Base-by-base conservation (phyloP, 2,113 vertebrate genomes). In the Atrichornis clamosus region DNA sequence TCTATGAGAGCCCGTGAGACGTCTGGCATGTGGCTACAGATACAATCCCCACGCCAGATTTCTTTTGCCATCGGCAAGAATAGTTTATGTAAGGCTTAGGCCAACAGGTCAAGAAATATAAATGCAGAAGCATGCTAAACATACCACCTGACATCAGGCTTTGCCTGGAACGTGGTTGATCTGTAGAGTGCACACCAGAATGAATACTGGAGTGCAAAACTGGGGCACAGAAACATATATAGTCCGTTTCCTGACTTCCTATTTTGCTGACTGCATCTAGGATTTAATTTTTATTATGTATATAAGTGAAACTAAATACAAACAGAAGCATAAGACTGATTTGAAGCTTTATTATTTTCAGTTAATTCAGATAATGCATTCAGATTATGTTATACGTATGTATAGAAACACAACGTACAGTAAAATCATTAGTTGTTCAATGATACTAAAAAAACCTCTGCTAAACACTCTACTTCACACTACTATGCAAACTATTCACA, bases 71-170 rank as follows among this genome's bases (percentile, higher is more conserved):
- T 44, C 39, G 95, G 97, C 97, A 95, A 88, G 91, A 96, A 97
- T 97, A 96, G 95, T 92, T 96, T 97, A 95, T 97, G 94, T 86
- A 83, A 95, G 70, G 62, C 83, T 94, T 87, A 93, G 97, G 97
- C 87, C 90, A 95, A 41, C 59, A 84, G 96, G 95, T 96, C 95
- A 95, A 84, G 91, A 84, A 92, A 90, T 97, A 89, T 92, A 95
- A 97, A 95, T 97, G 94, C 93, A 96, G 70, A 93, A 84, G 83
- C 67, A 86, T 96, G 94, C 94, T 97, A 93, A 95, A 95, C 74
- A 81, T 53, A 85, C 59, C 79, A 85, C 60, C 81, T 95, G 85
- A 82, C 82, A 89, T 47, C 56, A 83, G 81, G 49, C 50, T 91
- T 74, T 96, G 64, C 87, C 74, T 95, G 30, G 35, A 93, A 95